These are phyloP conservation scores for Pentamera pediparva DNA, from an alignment of 53 echinoderm and acorn worm genomes.

Conservation along the genomic window DNA sequence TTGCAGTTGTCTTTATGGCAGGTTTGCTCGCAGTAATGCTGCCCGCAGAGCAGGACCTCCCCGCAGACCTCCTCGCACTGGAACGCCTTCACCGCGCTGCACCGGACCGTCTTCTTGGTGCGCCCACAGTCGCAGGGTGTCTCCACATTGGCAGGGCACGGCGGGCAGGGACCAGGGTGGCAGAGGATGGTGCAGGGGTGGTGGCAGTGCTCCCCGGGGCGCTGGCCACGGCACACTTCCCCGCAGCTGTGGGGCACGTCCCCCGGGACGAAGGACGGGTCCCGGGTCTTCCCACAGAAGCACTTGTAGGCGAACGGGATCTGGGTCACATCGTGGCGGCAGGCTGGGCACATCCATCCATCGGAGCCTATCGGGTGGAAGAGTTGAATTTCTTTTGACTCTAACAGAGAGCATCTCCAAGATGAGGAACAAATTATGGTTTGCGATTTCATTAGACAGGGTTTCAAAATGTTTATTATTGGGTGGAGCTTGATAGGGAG, in stretches of 20 bases:
- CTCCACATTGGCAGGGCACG: constrained; percentile 77
- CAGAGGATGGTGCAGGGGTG: constrained; percentile 91
- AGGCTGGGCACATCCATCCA: constrained; percentile 94
- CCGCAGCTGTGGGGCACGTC: constrained; percentile 96
- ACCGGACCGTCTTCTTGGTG: constrained; percentile 65
- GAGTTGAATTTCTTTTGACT: too few species aligned
- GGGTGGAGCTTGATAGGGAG: too few species aligned
- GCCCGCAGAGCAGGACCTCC: constrained; percentile 56
- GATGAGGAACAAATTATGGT: too few species aligned
- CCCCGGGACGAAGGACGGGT: constrained; percentile 64
- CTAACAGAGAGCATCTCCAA: too few species aligned
- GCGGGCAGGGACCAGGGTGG: constrained; percentile 94
- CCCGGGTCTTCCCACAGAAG: constrained; percentile 80
- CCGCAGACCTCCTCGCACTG: constrained; percentile 69
- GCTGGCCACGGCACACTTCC: constrained; percentile 77
- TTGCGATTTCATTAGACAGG: too few species aligned
- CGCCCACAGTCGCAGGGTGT: constrained; percentile 59
- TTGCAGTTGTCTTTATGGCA: constrained; percentile 71
- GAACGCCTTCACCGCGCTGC: constrained; percentile 61
- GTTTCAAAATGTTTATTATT: too few species aligned
- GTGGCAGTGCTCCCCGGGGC: constrained; percentile 60
- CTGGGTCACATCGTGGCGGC: constrained; percentile 54
- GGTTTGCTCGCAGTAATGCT: constrained; percentile 57
- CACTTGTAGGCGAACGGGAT: constrained; percentile 88
- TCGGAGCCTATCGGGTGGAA: constrained; percentile 52